Evolutionary conservation across 2,797 vertebrate genomes (phyloP).

Genomic region (Schizothorax lantsangensis): DNA sequence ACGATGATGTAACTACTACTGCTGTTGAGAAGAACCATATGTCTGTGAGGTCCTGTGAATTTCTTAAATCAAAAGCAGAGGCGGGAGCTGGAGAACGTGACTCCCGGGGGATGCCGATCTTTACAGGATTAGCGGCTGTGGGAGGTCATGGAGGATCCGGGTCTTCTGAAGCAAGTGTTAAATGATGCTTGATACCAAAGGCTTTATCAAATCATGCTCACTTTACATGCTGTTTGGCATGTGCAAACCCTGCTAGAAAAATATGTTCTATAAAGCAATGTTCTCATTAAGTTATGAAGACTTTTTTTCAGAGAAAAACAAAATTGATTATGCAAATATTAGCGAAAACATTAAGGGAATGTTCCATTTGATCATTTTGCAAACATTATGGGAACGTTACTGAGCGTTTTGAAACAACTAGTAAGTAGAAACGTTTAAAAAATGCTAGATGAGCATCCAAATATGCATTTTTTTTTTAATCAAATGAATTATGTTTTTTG

Average conservation of each 20-base stretch:
- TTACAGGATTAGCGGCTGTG: slow-evolving; percentile 24
- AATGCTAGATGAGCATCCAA: too few species aligned
- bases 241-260: neutral
- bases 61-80: slow-evolving; percentile 47
- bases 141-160: neutral
- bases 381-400: too few species aligned
- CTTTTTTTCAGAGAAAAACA: too few species aligned
- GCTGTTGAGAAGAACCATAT: slow-evolving; percentile 70
- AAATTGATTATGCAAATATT: too few species aligned
- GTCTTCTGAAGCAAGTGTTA: neutral
- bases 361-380: too few species aligned
- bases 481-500: too few species aligned
- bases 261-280: too few species aligned
- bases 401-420: too few species aligned
- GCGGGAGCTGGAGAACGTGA: slow-evolving; percentile 6
- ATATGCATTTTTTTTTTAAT: too few species aligned
- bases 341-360: too few species aligned
- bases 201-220: neutral
- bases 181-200: slow-evolving; percentile 1
- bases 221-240: neutral
- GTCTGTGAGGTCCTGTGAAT: slow-evolving; percentile 59
- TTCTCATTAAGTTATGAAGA: too few species aligned
- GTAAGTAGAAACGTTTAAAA: too few species aligned
- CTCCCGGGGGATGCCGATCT: slow-evolving; percentile 34
- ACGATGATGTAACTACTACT: slow-evolving; percentile 76